Base-by-base conservation (phyloP, 2,888 invertebrate genomes). In the Scrobipalpa atriplicella region DNA sequence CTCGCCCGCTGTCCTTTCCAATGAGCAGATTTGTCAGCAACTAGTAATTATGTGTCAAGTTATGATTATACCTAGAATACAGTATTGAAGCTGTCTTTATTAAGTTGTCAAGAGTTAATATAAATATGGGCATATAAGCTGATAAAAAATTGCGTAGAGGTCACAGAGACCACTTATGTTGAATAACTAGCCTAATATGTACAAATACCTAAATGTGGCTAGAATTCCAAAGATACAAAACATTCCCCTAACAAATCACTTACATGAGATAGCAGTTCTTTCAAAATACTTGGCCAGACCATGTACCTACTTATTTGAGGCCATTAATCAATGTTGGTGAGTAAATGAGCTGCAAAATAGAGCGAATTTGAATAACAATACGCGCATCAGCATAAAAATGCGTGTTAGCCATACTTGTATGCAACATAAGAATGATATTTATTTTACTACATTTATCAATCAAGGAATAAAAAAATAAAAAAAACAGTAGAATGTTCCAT, bases 291-390 rank as follows among this genome's bases (percentile, higher is more conserved):
- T n/a, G 47, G 16, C 47, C 47, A 47, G 47, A 47, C 47, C 16
- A 16, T 47, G n/a, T 66, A 63, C 66, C 47, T 47, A 21, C 54
- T 18, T 18, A 10, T 21, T 18, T 54, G 54, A 54, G 68, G 68
- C 74, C 73, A 83, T 85, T 81, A 83, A 84, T 82, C 79, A 79
- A 75, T 72, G 77, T 74, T 75, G 68, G 75, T 75, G 65, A 72
- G 71, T 78, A 79, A 85, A 86, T 84, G 83, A 76, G 67, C 78
- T 81, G 74, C 81, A 77, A 83, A 84, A 86, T 86, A 78, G 76
- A 75, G 52, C 73, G 62, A 70, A 86, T 86, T 84, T 83, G 79
- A 83, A 86, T 84, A 79, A 86, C 82, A 85, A 87, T 38, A 38
- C 38, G 36, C 0, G 36, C 13, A 58, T 16, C 58, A 21, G 54